phyloP scores from a whole-genome alignment of 2,888 invertebrate species.

The Lasioglossum zephyrum region DNA sequence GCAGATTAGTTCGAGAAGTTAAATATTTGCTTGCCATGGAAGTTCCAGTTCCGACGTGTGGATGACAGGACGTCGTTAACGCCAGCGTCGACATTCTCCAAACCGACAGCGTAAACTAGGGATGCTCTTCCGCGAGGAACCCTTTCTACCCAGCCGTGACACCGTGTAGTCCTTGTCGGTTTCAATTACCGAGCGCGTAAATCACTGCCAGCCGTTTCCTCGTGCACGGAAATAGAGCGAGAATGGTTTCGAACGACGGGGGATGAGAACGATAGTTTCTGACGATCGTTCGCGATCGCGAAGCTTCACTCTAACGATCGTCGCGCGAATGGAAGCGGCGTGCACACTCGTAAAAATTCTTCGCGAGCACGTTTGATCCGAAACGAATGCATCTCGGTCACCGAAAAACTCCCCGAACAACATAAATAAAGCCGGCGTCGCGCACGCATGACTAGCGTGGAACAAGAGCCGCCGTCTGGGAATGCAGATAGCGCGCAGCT shows the following conservation, averaged over 20 bases:
- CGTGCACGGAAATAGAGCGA: constrained; percentile 63
- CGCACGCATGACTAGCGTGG: constrained; percentile 71
- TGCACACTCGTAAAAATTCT: constrained; percentile 29
- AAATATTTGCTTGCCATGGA: constrained; percentile 36
- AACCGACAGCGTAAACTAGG: constrained; percentile 13
- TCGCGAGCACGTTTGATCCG: constrained; percentile 20
- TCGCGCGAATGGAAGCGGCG: background rate
- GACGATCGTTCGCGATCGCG: background rate
- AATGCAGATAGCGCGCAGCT: constrained; percentile 78
- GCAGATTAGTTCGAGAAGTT: background rate
- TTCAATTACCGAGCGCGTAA: constrained; percentile 68
- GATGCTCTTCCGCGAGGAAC: constrained; percentile 38
- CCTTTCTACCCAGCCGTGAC: constrained; percentile 44
- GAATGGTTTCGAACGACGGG: constrained; percentile 14
- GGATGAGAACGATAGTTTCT: background rate
- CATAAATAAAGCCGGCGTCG: constrained; percentile 68
- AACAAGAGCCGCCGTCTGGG: constrained; percentile 77
- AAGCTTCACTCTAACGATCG: background rate
- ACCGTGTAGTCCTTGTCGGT: constrained; percentile 57
- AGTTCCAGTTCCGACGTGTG: constrained; percentile 9
- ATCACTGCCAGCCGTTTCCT: constrained; percentile 39
- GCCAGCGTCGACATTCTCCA: constrained; percentile 51
- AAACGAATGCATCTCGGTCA: constrained; percentile 37
- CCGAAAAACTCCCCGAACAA: constrained; percentile 57
- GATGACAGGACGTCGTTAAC: constrained; percentile 51